Base-by-base conservation (phyloP, 2,888 invertebrate genomes). In the Acronicta psi region DNA sequence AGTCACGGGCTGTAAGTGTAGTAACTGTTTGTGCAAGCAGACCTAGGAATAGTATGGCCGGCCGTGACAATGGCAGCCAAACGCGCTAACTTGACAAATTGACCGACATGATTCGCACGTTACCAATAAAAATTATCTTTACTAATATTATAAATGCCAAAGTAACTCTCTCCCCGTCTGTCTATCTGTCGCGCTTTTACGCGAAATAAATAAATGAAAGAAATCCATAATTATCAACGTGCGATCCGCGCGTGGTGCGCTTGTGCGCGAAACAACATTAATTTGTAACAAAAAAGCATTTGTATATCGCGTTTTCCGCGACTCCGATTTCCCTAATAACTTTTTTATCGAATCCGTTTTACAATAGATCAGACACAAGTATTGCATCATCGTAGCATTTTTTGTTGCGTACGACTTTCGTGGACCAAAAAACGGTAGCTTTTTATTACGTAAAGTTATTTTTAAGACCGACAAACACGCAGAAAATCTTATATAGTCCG, bases 1-100 rank as follows among this genome's bases (percentile, higher is more conserved):
- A 2, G 59, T 65, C 73, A 67, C 50, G 52, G 45, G 16, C 18
- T 10, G 8, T 64, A 64, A 59, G 29, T 53, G 31, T 58, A 42
- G 10, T 72, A 73, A 76, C 51, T 50, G 36, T 37, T 62, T 68
- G 46, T 36, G 50, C 47, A 73, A 73, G 77, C 59, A 68, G 45
- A 56, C 58, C 45, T 63, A 53, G 59, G 67, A 62, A 77, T 69
- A 69, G 64, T 58, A 74, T 60, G 71, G 65, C 56, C 46, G 82
- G 50, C 85, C 88, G 62, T 89, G 91, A 87, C 90, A 89, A 83
- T 86, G 87, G 77, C 81, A 80, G 77, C 49, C 20, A 57, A 62
- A 59, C 46, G 77, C 76, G 82, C 79, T 76, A 81, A 83, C 78
- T 75, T 77, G 70, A 66, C 69, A 82, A 81, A 81, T 81, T 71